Evolutionary conservation across 1,140 invertebrate species (phyloP).

Genomic region (Papilio polyxenes): DNA sequence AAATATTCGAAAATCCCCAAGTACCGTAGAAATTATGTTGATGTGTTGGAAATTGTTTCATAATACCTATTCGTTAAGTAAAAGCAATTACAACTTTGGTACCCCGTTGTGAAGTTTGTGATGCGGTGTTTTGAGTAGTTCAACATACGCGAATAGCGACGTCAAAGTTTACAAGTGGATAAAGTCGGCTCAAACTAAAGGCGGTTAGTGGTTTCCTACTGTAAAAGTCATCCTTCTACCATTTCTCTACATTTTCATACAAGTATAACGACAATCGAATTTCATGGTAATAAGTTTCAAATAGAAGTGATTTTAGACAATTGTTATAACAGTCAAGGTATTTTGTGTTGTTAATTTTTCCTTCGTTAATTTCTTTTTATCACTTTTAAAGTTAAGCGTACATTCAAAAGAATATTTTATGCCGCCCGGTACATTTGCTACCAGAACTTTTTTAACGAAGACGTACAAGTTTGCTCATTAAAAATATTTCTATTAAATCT

Average conservation of each 20-base stretch:
- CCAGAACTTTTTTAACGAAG: background rate
- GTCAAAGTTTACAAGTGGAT: constrained; percentile 1
- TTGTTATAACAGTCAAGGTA: too few relatives aligned
- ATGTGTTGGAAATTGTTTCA: constrained; percentile 12
- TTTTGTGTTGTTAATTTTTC: too few relatives aligned
- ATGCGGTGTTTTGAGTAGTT: background rate
- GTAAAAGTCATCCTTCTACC: too few relatives aligned
- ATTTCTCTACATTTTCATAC: too few relatives aligned
- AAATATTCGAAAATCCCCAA: background rate
- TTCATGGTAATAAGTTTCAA: too few relatives aligned
- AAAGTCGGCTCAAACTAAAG: background rate
- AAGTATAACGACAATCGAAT: too few relatives aligned
- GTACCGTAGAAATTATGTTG: background rate
- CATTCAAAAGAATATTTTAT: background rate
- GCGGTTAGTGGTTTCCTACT: too few relatives aligned
- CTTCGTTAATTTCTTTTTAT: too few relatives aligned
- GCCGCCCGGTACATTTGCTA: background rate
- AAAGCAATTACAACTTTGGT: constrained; percentile 4
- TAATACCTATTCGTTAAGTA: background rate
- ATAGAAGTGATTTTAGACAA: too few relatives aligned
- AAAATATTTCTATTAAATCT: background rate
- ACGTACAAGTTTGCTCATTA: constrained; percentile 14
- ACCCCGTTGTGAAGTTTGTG: background rate
- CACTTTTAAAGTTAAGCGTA: background rate
- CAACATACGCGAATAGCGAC: background rate